Conservation (phyloP, 1,140 invertebrate species). For the Drosophila athabasca region DNA sequence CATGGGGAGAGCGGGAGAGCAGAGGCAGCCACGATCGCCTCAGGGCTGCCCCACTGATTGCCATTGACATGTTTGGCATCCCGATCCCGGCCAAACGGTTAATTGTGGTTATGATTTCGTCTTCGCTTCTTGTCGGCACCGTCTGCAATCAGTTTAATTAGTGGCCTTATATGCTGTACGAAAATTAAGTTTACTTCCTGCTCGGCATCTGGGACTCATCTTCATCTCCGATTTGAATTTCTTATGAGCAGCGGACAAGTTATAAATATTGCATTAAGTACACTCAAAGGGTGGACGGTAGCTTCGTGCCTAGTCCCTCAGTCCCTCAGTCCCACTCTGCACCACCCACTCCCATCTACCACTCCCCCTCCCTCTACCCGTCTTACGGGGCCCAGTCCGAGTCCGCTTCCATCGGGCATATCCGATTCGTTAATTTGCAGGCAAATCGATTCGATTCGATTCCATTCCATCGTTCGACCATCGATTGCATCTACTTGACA, state of each 20-base stretch:
- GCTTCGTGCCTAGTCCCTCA: not conserved
- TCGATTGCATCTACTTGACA: constrained; percentile 80
- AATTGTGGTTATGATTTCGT: constrained; percentile 73
- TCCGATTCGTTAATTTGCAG: constrained; percentile 75
- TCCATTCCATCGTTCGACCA: constrained; percentile 16
- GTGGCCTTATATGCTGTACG: constrained; percentile 22
- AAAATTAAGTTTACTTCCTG: constrained; percentile 65
- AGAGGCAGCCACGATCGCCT: constrained; percentile 23
- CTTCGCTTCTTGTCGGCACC: constrained; percentile 5
- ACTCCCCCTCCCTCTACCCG: not conserved
- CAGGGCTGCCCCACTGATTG: constrained; percentile 21
- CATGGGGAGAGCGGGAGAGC: not conserved
- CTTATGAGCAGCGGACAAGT: constrained; percentile 22
- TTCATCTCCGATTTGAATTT: constrained; percentile 68
- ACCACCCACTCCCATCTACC: constrained; percentile 1
- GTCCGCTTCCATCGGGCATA: constrained; percentile 28
- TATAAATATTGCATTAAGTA: constrained; percentile 73
- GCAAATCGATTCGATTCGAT: constrained; percentile 62
- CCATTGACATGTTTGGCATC: constrained; percentile 21
- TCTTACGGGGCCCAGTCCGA: too few species aligned
- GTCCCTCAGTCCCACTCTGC: not conserved
- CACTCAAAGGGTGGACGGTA: constrained; percentile 66
- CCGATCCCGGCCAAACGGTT: constrained; percentile 45
- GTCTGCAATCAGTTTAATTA: constrained; percentile 55
- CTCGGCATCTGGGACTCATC: constrained; percentile 20